Conservation (phyloP, 2,888 invertebrate species). For the Didymodactylos carnosus region DNA sequence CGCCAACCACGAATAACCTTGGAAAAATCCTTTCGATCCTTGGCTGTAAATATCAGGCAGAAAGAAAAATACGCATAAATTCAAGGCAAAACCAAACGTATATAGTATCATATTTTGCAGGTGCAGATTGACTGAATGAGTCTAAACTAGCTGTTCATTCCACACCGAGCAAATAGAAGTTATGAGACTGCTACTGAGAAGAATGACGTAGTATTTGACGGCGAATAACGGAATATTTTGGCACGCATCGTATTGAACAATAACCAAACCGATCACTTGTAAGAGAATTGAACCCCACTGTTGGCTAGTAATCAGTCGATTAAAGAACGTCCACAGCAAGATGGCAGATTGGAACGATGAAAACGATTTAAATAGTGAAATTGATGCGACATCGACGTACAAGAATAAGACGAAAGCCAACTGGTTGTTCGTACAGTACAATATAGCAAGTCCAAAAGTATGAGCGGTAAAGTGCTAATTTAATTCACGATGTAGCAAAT, state of each 20-base stretch:
- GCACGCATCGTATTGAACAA: not conserved
- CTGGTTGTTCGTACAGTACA: not conserved
- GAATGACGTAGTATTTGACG: not conserved
- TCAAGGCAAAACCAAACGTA: not conserved
- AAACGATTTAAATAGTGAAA: not conserved
- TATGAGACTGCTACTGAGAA: not conserved
- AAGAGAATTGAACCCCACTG: not conserved
- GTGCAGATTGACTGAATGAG: not conserved
- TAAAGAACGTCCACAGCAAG: not conserved
- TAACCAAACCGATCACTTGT: not conserved
- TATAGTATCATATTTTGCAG: not conserved
- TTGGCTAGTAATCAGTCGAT: not conserved
- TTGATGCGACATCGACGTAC: not conserved
- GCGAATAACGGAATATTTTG: not conserved
- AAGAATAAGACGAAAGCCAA: not conserved
- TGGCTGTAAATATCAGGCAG: not conserved
- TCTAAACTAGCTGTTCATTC: not conserved
- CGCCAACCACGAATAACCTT: not conserved
- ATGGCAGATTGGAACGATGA: not conserved
- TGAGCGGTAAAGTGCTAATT: not conserved
- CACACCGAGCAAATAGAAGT: not conserved
- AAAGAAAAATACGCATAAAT: not conserved
- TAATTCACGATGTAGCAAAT: not conserved
- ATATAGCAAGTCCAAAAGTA: not conserved
- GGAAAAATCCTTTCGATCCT: not conserved